Base-by-base conservation (phyloP, 1,140 invertebrate genomes). In the Calephelis nemesis region DNA sequence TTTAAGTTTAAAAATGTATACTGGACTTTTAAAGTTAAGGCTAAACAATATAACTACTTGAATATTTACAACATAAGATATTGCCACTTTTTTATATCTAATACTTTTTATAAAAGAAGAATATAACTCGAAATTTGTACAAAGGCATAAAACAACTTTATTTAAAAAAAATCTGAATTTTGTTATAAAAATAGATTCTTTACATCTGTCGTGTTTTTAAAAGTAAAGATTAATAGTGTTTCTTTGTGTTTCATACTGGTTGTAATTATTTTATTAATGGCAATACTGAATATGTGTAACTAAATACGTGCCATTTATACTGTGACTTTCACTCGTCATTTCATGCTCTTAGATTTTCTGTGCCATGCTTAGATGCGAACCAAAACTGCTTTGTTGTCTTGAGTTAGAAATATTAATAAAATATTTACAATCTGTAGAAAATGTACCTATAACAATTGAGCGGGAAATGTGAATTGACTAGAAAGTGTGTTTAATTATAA, bases 361-460 rank as follows among this genome's bases (percentile, higher is more conserved):
- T 52, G 50, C 15, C 50, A 52, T 52, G 50, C 13, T 8, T 52
- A 52, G 50, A 52, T 9, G 13, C 9, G 13, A 9, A 9, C 15
- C 13, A 52, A 15, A 13, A 15, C n/a, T 50, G 3, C n/a, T 13
- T n/a, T 13, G 4, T 15, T n/a, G 13, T 6, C 42, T 52, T 52
- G 13, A 7, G n/a, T 50, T 13, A 50, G 0, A 50, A n/a, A 50
- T 9, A 7, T 52, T 15, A n/a, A 63, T 48, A 45, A 52, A 65
- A 65, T 49, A 42, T 42, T 65, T 52, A 40, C 63, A 65, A 65
- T 39, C 63, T 52, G 63, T 65, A 65, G 19, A 45, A 45, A 11
- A 11, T 13, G 60, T 30, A 42, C 40, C 12, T 62, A 30, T 4
- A 30, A 4, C 30, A 30, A 30, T 30, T 30, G 30, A 30, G 30